Evolutionary conservation across 64 coral and sea anemone species (phyloP).

Genomic region (Acropora yongei): DNA sequence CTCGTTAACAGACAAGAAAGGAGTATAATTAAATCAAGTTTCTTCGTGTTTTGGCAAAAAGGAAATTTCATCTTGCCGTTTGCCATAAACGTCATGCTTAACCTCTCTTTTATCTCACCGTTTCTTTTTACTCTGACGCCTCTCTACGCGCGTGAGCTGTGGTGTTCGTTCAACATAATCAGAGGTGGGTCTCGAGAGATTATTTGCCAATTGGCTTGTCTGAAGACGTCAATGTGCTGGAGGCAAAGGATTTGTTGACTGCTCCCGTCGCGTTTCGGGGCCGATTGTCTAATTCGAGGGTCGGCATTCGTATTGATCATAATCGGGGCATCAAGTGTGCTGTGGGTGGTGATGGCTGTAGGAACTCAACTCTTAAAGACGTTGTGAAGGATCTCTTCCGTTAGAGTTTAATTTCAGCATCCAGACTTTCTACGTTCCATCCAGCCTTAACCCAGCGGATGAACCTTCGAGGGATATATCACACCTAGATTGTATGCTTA

Average conservation of each 20-base stretch:
- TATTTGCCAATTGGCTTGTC: slow-evolving; percentile 14
- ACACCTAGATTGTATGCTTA: slow-evolving; percentile 42
- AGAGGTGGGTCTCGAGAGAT: slow-evolving; percentile 10
- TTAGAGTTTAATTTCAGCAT: slow-evolving; percentile 42
- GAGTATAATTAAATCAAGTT: too few species aligned
- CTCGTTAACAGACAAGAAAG: too few species aligned
- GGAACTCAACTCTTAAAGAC: slow-evolving; percentile 24
- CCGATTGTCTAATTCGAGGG: slow-evolving; percentile 22
- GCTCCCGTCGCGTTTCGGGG: slow-evolving; percentile 15
- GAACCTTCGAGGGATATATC: slow-evolving; percentile 3
- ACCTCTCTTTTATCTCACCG: background rate
- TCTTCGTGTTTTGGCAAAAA: too few species aligned
- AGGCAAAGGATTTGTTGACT: too few species aligned
- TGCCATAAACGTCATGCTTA: too few species aligned
- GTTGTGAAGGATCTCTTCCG: slow-evolving; percentile 39
- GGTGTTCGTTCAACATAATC: background rate
- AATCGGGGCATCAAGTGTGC: slow-evolving; percentile 7
- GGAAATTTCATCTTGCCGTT: too few species aligned
- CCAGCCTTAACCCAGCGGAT: slow-evolving; percentile 36
- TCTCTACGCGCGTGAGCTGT: slow-evolving; percentile 43
- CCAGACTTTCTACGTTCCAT: slow-evolving; percentile 44
- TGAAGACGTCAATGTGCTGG: too few species aligned
- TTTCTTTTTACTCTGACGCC: slow-evolving; percentile 44
- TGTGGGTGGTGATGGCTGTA: slow-evolving; percentile 38
- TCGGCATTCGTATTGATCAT: slow-evolving; percentile 21